Evolutionary conservation across 2,888 invertebrate species (phyloP).

Genomic region (Polymixis flavicincta): DNA sequence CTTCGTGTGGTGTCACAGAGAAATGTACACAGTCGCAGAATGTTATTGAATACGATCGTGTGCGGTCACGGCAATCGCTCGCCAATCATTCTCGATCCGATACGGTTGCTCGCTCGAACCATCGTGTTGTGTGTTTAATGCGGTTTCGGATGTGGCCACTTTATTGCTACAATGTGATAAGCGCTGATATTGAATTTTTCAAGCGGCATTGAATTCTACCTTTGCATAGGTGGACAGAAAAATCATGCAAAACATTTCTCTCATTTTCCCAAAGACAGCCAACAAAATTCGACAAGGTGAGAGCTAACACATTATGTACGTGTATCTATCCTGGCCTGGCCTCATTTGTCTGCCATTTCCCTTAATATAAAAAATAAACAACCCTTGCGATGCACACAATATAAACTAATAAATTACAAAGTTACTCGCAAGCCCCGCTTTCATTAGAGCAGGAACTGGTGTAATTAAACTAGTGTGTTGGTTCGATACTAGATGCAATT

Average conservation of each 20-base stretch:
- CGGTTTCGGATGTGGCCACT: slow-evolving; percentile 65
- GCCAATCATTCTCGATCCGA: slow-evolving; percentile 68
- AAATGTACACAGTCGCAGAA: slow-evolving; percentile 50
- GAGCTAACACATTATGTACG: too few species aligned
- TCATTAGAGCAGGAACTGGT: slow-evolving; percentile 37
- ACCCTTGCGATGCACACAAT: slow-evolving; percentile 1
- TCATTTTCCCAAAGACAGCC: not conserved
- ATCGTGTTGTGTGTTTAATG: slow-evolving; percentile 59
- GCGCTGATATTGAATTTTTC: slow-evolving; percentile 50
- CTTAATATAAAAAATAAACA: not conserved
- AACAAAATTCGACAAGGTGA: not conserved
- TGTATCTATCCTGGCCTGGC: not conserved
- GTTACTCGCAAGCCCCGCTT: slow-evolving; percentile 27
- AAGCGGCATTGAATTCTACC: slow-evolving; percentile 23
- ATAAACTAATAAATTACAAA: slow-evolving; percentile 30
- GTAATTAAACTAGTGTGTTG: slow-evolving; percentile 44
- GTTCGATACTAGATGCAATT: slow-evolving; percentile 49
- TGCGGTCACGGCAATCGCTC: slow-evolving; percentile 65
- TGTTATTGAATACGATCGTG: slow-evolving; percentile 59
- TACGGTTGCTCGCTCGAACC: slow-evolving; percentile 61
- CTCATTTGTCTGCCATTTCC: not conserved
- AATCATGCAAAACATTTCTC: not conserved
- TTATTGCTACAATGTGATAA: slow-evolving; percentile 64
- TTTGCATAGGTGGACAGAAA: not conserved
- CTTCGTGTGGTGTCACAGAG: slow-evolving; percentile 57